Evolutionary conservation across 2,113 vertebrate genomes (phyloP), one percentile per base, ranked within the genome.

Genomic region (Okapia johnstoni): DNA sequence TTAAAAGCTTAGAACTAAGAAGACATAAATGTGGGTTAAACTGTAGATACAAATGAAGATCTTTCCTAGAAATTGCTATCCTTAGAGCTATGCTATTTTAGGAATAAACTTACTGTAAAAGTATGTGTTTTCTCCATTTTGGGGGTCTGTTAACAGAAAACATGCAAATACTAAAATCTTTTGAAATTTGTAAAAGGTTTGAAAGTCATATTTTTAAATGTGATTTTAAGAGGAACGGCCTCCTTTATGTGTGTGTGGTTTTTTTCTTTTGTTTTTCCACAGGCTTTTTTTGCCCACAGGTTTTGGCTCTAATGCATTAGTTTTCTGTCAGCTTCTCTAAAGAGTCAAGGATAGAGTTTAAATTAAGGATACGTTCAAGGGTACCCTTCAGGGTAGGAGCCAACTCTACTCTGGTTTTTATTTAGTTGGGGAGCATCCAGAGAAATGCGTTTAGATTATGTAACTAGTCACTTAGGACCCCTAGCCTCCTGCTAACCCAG

Each of bases 141-240:
- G 17, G 6, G 33, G 2, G 40, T 63, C 57, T 86, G 26, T 90
- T 61, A 80, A 83, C 28, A 91, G 23, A 96, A 61, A 54, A 43
- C 61, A 89, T 30, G 10, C 46, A 92, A 60, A 55, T 63, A 54
- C 25, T 6, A 94, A 85, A 93, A 55, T 88, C 88, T 46, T 93
- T 93, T 94, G 54, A 94, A 97, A 94, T 61, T 70, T 55, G 28
- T 76, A n/a, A 90, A 70, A 94, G 6, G n/a, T 85, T 96, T 95
- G 43, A 85, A 93, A 73, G 14, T 83, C 9, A 7, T 66, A 76
- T 88, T 83, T 70, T 96, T 83, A 57, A 93, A 84, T 21, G 3
- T 83, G 46, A 86, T 88, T 93, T 90, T 10, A 80, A 94, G 90
- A 81, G 17, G 43, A 77, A 55, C 30, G 5, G 23, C 14, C 26